Percentiles rank a stretch among this genome's conserved stretches.
phyloP scores from a whole-genome alignment of 2,888 invertebrate genomes.

The Archaeoteleia sp. region DNA sequence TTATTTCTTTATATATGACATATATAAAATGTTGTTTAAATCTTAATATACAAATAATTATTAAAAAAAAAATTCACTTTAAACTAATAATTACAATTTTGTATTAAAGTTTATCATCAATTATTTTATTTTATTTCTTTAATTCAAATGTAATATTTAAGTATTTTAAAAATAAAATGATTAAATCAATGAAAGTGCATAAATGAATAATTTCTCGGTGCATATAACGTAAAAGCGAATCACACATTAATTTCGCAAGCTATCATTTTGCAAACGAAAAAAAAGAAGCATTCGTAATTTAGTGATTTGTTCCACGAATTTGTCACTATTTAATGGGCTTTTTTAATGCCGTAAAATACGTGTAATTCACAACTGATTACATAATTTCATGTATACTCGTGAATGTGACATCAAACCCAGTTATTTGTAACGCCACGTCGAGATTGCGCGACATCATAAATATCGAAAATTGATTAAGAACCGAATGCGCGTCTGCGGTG shows the following conservation, averaged over 20 bases:
- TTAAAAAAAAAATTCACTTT: too few species aligned
- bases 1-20: too few species aligned
- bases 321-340: not conserved
- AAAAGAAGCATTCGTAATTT: not conserved
- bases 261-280: not conserved
- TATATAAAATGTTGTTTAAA: too few species aligned
- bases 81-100: too few species aligned
- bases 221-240: not conserved
- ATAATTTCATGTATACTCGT: not conserved
- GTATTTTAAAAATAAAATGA: too few species aligned
- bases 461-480: constrained; percentile 1
- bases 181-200: too few species aligned
- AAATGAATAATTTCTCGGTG: too few species aligned
- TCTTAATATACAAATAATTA: too few species aligned
- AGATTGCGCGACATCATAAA: not conserved
- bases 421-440: not conserved
- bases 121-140: too few species aligned
- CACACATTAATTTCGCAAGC: not conserved
- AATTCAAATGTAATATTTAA: too few species aligned
- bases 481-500: not conserved
- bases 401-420: not conserved
- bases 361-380: not conserved
- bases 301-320: constrained; percentile 1
- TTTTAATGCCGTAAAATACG: not conserved
- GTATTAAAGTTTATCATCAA: too few species aligned